phyloP scores from a whole-genome alignment of 2,888 invertebrate species.

The Scelioninae gen. 1 region DNA sequence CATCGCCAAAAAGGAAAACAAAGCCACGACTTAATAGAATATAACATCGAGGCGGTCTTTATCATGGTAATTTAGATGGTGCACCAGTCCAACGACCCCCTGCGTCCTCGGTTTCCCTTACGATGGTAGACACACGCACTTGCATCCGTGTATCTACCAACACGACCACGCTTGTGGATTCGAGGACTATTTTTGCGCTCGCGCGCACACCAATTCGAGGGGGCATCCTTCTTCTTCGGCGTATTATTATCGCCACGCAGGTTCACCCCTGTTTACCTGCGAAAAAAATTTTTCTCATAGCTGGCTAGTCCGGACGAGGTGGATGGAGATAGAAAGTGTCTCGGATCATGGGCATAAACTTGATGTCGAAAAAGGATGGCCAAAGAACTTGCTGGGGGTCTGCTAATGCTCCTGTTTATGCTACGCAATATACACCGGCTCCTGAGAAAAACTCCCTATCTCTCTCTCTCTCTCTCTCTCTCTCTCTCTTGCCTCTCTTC shows the following conservation, averaged over 20 bases:
- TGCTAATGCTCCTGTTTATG: slow-evolving; percentile 76
- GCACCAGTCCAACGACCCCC: slow-evolving; percentile 82
- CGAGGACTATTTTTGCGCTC: no score
- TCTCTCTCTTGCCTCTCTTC: no score
- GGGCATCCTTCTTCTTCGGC: slow-evolving; percentile 66
- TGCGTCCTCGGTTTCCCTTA: slow-evolving; percentile 74
- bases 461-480: slow-evolving; percentile 30
- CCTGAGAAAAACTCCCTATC: slow-evolving; percentile 80
- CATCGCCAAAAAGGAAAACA: slow-evolving; percentile 75
- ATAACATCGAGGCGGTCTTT: slow-evolving; percentile 82
- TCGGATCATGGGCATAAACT: no score
- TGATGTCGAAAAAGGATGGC: slow-evolving; percentile 69
- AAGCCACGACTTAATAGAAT: slow-evolving; percentile 82
- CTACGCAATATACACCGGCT: slow-evolving; percentile 74
- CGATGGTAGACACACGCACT: neutral
- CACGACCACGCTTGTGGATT: slow-evolving; percentile 37
- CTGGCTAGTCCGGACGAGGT: no score
- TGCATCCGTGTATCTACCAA: slow-evolving; percentile 20
- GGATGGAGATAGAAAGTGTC: no score
- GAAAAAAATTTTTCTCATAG: slow-evolving; percentile 81
- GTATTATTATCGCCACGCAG: slow-evolving; percentile 81
- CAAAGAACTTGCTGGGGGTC: slow-evolving; percentile 80
- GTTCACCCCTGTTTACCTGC: slow-evolving; percentile 79
- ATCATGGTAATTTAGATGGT: slow-evolving; percentile 81
- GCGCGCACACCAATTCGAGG: no score